These are phyloP conservation scores for Thumatha senex DNA, from an alignment of 2,888 invertebrate genomes.

Conservation along the genomic window DNA sequence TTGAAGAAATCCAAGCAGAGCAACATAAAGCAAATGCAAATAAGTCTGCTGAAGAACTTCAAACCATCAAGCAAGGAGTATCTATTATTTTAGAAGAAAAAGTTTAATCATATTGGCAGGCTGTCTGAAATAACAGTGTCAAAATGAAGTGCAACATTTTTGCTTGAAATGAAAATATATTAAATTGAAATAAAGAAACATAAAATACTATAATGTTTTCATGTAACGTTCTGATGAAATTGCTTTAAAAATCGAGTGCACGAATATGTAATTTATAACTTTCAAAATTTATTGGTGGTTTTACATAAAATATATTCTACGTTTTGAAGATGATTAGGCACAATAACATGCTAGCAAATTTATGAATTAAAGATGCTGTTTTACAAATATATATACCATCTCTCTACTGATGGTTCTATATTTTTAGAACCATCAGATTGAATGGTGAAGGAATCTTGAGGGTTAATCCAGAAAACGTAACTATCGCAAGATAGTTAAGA, in stretches of 20 bases:
- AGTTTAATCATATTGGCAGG: conserved; percentile 8
- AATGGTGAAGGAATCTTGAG: no score
- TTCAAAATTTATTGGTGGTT: neutral
- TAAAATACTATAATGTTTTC: conserved; percentile 1
- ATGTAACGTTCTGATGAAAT: neutral
- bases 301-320: no score
- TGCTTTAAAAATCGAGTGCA: neutral
- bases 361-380: no score
- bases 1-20: conserved; percentile 66
- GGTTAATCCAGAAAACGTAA: neutral
- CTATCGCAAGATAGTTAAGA: neutral
- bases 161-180: conserved; percentile 19
- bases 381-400: no score
- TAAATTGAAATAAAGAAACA: conserved; percentile 2
- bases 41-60: conserved; percentile 15
- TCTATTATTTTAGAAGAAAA: conserved; percentile 21
- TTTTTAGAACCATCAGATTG: no score
- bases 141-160: conserved; percentile 30
- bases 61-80: conserved; percentile 16
- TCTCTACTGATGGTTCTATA: no score
- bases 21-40: conserved; percentile 44
- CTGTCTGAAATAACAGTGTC: conserved; percentile 33
- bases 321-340: no score
- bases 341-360: no score
- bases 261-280: neutral